Evolutionary conservation across 2,113 vertebrate genomes (phyloP).

Genomic region (Leptobrachium leishanense): DNA sequence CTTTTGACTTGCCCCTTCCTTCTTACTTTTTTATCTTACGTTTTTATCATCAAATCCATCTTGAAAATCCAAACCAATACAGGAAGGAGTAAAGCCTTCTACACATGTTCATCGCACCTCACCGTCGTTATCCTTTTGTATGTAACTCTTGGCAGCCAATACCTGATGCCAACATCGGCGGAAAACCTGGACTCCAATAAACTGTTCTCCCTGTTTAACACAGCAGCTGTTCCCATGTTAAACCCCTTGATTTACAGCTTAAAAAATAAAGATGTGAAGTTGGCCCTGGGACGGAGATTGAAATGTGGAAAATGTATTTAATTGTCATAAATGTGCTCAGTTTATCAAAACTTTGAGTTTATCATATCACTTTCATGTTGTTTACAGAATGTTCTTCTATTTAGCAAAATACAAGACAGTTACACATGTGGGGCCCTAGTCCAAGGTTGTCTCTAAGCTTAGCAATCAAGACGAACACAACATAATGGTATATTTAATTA

Average conservation of each 20-base stretch:
- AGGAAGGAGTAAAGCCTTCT: conserved; percentile 29
- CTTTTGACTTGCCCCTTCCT: neutral
- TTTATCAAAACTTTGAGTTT: neutral
- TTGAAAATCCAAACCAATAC: neutral
- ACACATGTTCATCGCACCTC: conserved; percentile 29
- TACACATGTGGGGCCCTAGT: too few species aligned
- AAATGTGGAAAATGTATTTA: neutral
- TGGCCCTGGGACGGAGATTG: conserved; percentile 4
- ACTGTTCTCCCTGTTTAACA: conserved; percentile 22
- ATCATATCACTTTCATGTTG: too few species aligned
- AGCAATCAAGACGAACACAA: too few species aligned
- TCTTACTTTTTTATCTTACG: conserved; percentile 12
- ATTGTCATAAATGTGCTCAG: neutral
- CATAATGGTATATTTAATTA: too few species aligned
- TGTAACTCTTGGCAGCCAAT: neutral
- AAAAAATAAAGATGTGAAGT: conserved; percentile 51
- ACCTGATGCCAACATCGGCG: neutral
- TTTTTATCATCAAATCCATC: conserved; percentile 11
- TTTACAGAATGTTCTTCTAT: too few species aligned
- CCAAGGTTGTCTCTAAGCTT: too few species aligned
- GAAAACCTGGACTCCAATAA: conserved; percentile 5
- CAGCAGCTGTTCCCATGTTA: conserved; percentile 25
- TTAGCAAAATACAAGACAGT: too few species aligned
- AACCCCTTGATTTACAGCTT: conserved; percentile 50
- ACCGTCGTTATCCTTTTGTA: conserved; percentile 11